Conservation (phyloP, 2,888 invertebrate species). For the Acrobasis consociella region DNA sequence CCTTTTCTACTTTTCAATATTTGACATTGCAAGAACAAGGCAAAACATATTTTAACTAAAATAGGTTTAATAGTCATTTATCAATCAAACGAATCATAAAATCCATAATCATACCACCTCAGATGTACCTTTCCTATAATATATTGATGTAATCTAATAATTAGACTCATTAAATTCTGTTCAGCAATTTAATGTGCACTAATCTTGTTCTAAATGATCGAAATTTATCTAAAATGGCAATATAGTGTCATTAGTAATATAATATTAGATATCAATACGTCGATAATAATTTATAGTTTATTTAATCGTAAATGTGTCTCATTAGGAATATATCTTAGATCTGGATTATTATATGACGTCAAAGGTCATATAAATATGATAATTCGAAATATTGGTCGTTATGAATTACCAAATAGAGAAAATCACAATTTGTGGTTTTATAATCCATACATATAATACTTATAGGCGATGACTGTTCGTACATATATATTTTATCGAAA, state of each 20-base stretch:
- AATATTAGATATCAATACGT: constrained; percentile 5
- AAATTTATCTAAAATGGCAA: constrained; percentile 12
- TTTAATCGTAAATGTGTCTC: constrained; percentile 13
- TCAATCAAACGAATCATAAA: not conserved
- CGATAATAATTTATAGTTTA: constrained; percentile 14
- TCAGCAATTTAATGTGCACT: constrained; percentile 8
- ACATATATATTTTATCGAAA: not conserved
- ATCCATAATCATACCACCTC: constrained; percentile 1
- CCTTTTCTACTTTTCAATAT: too few species aligned
- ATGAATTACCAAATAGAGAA: not conserved
- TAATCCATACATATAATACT: too few species aligned
- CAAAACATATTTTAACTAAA: too few species aligned
- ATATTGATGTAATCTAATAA: constrained; percentile 17
- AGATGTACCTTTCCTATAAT: not conserved
- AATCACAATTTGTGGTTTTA: not conserved
- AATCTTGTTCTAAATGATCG: constrained; percentile 15
- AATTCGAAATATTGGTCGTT: not conserved
- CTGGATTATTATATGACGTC: not conserved
- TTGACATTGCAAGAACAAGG: too few species aligned
- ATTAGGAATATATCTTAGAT: constrained; percentile 2
- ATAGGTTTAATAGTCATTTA: not conserved
- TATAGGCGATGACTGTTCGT: too few species aligned
- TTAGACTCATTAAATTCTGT: constrained; percentile 16
- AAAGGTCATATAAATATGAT: not conserved
- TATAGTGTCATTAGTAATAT: constrained; percentile 1